phyloP scores from a whole-genome alignment of 2,113 vertebrate genomes.

The Cairina moschata region DNA sequence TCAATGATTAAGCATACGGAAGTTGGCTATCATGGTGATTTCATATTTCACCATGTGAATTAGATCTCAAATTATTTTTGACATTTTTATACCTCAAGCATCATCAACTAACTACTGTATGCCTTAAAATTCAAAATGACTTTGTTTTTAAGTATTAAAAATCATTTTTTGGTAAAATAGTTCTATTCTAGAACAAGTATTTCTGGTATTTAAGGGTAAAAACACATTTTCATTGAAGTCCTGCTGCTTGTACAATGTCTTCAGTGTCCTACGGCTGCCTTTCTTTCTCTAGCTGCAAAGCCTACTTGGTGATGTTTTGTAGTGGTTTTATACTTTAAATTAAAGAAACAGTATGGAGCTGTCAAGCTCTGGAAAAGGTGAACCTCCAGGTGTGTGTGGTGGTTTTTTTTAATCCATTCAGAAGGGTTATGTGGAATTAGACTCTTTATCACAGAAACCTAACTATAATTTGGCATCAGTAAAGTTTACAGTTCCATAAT shows the following conservation, averaged over 20 bases:
- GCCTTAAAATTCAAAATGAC: slow-evolving; percentile 12
- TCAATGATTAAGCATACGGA: not conserved
- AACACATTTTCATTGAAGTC: not conserved
- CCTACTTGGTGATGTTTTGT: not conserved
- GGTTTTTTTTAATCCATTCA: not conserved
- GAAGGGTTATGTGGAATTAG: slow-evolving; percentile 32
- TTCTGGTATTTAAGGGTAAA: slow-evolving; percentile 15
- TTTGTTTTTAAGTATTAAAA: slow-evolving; percentile 3
- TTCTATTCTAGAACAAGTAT: slow-evolving; percentile 2
- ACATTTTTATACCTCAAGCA: not conserved
- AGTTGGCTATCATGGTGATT: not conserved
- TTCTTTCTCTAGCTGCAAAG: not conserved
- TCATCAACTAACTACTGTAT: slow-evolving; percentile 32
- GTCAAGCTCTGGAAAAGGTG: slow-evolving; percentile 8
- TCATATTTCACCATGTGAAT: not conserved
- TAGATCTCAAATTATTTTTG: slow-evolving; percentile 26
- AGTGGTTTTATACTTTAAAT: not conserved
- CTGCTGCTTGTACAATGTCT: not conserved
- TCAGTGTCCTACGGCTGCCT: not conserved
- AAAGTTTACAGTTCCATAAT: slow-evolving; percentile 8
- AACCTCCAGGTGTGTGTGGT: not conserved
- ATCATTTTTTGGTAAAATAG: not conserved
- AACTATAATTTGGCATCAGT: slow-evolving; percentile 61
- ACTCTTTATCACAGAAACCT: slow-evolving; percentile 28
- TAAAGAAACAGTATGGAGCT: slow-evolving; percentile 47